Conservation (phyloP, 2,797 vertebrate species). For the Halcyon smyrnensis region DNA sequence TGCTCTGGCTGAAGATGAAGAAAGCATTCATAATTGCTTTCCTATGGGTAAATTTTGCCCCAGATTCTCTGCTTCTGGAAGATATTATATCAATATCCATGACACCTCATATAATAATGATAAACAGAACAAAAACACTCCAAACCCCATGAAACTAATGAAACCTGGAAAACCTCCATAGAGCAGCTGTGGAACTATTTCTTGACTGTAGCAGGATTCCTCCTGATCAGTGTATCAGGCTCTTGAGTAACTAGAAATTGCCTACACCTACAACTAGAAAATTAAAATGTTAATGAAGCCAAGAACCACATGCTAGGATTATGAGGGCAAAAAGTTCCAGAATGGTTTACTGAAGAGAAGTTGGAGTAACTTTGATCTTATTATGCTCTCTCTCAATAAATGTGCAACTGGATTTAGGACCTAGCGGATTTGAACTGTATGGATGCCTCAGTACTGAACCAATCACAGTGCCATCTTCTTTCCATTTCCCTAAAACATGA, state of each 20-base stretch:
- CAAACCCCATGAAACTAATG: neutral
- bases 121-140: neutral
- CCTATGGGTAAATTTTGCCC: neutral
- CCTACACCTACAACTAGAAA: neutral
- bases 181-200: neutral
- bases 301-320: neutral
- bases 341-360: neutral
- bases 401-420: neutral
- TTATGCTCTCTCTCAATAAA: neutral
- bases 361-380: neutral
- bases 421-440: neutral
- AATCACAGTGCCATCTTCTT: rapidly evolving
- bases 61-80: neutral
- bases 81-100: neutral
- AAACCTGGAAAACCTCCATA: rapidly evolving
- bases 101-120: neutral
- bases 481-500: neutral
- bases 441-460: neutral
- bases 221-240: neutral
- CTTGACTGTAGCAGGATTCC: neutral
- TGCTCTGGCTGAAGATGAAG: neutral
- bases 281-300: neutral
- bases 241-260: neutral
- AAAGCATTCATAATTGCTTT: neutral
- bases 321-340: neutral